A percentile compares a stretch with the other conserved stretches of the same genome.
These are phyloP conservation scores for Arizona elegans DNA, from an alignment of 2,113 vertebrate species.

Conservation along the genomic window DNA sequence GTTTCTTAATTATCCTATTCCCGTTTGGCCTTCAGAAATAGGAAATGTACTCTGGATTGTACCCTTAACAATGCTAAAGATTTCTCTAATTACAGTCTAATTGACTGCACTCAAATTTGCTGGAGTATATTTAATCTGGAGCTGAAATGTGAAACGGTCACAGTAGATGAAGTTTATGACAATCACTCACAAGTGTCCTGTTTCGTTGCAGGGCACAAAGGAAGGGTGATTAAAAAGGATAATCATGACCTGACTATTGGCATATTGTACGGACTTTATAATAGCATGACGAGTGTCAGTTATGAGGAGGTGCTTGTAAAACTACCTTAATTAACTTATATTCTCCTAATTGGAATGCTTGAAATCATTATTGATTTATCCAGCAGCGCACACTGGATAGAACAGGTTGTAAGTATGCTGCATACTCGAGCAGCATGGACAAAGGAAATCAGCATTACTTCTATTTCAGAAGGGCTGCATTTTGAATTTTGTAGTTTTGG, in stretches of 20 bases:
- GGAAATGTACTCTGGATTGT: constrained; percentile 24
- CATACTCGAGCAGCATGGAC: not conserved
- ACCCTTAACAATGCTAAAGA: constrained; percentile 27
- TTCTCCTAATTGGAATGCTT: constrained; percentile 16
- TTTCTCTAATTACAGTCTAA: constrained; percentile 44
- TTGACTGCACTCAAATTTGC: constrained; percentile 40
- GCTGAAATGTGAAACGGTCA: constrained; percentile 28
- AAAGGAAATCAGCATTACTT: constrained; percentile 19
- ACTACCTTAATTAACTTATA: constrained; percentile 30
- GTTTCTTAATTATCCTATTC: constrained; percentile 31
- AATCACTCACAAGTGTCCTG: constrained; percentile 11
- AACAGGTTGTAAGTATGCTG: not conserved
- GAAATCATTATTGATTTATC: constrained; percentile 23
- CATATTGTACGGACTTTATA: constrained; percentile 4
- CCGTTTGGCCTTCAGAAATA: constrained; percentile 44
- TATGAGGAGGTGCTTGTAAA: constrained; percentile 17
- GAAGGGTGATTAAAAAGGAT: constrained; percentile 13
- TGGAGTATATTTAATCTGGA: constrained; percentile 29
- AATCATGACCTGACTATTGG: constrained; percentile 22
- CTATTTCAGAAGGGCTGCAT: not conserved
- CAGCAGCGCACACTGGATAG: not conserved
- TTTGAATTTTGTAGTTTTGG: not conserved
- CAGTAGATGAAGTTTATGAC: constrained; percentile 26
- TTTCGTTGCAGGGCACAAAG: constrained; percentile 1
- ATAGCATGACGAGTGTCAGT: constrained; percentile 14